Evolutionary conservation across 2,888 invertebrate species (phyloP), one percentile per base, ranked within the genome.

Genomic region (Ichneumoninae sp.): DNA sequence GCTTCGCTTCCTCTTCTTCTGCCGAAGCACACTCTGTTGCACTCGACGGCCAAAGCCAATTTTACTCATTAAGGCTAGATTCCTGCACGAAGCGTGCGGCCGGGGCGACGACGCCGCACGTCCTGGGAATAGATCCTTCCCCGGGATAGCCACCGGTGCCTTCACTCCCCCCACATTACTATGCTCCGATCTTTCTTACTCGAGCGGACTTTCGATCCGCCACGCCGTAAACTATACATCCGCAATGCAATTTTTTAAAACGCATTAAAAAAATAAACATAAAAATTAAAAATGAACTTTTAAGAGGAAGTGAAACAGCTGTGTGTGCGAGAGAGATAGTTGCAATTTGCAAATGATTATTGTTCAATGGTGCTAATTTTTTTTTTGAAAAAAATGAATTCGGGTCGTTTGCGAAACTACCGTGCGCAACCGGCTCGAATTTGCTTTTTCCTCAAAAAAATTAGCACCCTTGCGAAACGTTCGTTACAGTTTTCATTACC

Each of bases 11-110:
- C 68, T 83, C 66, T 10, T 40, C 77, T 73, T 68, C 66, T n/a
- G 54, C 50, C 78, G 77, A 78, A 57, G 81, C 77, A 69, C 69
- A 63, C 66, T 47, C 60, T 52, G 40, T 36, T 63, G 75, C 71
- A 54, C 70, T 44, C 50, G 40, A 33, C 65, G 50, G 71, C 69
- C 84, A 80, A 88, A 90, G 90, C 89, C 90, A 91, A 91, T 92
- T 92, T 93, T 92, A 92, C 91, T 93, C 92, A 92, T 93, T 93
- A 93, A 91, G 91, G 87, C 90, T 92, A 93, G 93, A 93, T 92
- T 92, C 92, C 91, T 92, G 92, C 92, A 92, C 92, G 92, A 89
- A 91, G 88, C 88, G 85, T 77, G 87, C 52, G 44, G 57, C 82
- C 87, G 87, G 73, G 80, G 79, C 83, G 77, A 78, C 83, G 82